Evolutionary conservation across 2,113 vertebrate genomes (phyloP).

Genomic region (Pitta sordida): DNA sequence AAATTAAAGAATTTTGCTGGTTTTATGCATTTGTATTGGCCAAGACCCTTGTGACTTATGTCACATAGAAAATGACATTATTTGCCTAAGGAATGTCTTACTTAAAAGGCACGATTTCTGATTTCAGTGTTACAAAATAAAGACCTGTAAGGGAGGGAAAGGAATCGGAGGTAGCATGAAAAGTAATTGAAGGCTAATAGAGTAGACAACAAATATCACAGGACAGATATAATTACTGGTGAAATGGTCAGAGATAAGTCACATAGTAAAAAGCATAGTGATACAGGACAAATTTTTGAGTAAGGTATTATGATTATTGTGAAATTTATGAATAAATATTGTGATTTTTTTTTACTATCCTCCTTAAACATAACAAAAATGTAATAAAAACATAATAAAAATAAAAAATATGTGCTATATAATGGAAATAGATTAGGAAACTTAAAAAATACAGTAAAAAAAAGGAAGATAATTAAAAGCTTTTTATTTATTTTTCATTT

Average conservation of each 20-base stretch:
- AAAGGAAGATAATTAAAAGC: not conserved
- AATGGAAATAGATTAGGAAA: not conserved
- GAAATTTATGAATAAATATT: not conserved
- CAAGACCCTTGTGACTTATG: not conserved
- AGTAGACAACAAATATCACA: not conserved
- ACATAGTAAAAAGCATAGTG: not conserved
- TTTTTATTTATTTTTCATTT: not conserved
- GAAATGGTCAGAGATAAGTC: not conserved
- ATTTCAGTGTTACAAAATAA: not conserved
- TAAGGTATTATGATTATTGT: not conserved
- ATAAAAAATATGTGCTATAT: not conserved
- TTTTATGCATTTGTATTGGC: not conserved
- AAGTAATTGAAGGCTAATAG: not conserved
- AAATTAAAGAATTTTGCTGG: not conserved
- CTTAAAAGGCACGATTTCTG: not conserved
- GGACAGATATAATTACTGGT: not conserved
- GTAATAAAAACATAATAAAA: not conserved
- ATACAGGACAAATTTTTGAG: not conserved
- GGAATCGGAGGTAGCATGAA: not conserved
- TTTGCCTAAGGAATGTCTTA: not conserved
- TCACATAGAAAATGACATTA: not conserved
- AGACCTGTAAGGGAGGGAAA: not conserved
- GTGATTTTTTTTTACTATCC: not conserved
- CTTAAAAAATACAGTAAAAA: not conserved
- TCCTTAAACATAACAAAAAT: not conserved